These are phyloP conservation scores for Eufriesea mexicana DNA, from an alignment of 1,140 invertebrate species.

Conservation along the genomic window DNA sequence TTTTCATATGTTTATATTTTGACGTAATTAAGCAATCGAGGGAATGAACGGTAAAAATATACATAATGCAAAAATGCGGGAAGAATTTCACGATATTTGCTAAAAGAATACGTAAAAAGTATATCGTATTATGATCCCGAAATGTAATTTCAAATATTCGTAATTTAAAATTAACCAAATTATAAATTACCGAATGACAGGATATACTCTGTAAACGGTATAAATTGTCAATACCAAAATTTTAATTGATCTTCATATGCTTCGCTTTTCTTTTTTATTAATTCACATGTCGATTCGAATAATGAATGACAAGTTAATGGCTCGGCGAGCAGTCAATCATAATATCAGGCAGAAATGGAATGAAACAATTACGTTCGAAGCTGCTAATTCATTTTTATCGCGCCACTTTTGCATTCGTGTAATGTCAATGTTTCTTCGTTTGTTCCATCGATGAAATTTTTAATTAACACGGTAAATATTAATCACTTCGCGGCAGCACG, in stretches of 20 bases:
- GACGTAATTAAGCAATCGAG: too few species aligned
- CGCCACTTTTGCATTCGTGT: neutral
- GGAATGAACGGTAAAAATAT: too few species aligned
- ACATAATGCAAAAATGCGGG: too few species aligned
- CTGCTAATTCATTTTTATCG: neutral
- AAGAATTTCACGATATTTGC: too few species aligned
- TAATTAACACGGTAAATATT: constrained; percentile 1
- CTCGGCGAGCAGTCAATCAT: neutral
- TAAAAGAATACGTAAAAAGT: neutral
- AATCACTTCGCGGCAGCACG: neutral
- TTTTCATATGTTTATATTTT: too few species aligned
- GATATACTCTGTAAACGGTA: neutral
- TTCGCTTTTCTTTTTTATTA: too few species aligned
- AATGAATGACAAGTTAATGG: too few species aligned
- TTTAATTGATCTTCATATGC: neutral
- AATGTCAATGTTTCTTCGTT: neutral
- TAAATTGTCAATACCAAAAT: neutral
- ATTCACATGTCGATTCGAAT: too few species aligned
- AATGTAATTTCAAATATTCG: neutral
- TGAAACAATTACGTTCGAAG: neutral
- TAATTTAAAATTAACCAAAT: neutral
- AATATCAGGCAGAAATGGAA: neutral
- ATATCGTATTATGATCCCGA: neutral
- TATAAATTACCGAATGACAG: neutral
- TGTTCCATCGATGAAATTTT: neutral